Evolutionary conservation across 2,888 invertebrate species (phyloP).

Genomic region (Lycaena phlaeas): DNA sequence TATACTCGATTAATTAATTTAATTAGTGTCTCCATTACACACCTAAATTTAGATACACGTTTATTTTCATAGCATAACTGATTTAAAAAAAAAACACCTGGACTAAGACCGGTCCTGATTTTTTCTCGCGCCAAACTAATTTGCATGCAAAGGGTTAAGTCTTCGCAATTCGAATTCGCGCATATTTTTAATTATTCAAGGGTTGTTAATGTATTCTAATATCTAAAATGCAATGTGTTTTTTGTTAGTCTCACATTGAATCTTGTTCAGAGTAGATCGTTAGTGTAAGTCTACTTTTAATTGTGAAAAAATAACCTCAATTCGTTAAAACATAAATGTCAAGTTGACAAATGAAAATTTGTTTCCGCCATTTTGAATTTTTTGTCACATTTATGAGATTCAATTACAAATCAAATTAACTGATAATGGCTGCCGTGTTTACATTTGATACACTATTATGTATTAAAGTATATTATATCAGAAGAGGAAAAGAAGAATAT

Average conservation of each 20-base stretch:
- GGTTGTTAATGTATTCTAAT: constrained; percentile 59
- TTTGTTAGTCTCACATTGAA: constrained; percentile 51
- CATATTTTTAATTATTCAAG: constrained; percentile 73
- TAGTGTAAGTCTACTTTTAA: constrained; percentile 9
- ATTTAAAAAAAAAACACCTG: constrained; percentile 60
- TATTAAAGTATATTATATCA: too few species aligned
- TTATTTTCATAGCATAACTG: too few species aligned
- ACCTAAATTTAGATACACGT: too few species aligned
- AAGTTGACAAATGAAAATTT: too few species aligned
- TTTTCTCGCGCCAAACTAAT: constrained; percentile 41
- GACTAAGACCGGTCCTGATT: constrained; percentile 52
- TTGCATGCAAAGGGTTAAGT: constrained; percentile 69
- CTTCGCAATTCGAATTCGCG: constrained; percentile 63
- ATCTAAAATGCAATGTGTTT: constrained; percentile 42
- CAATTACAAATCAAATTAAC: too few species aligned
- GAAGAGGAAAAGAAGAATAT: too few species aligned
- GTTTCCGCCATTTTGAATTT: too few species aligned
- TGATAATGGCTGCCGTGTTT: too few species aligned
- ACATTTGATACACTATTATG: too few species aligned
- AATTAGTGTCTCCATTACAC: too few species aligned
- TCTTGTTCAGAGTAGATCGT: constrained; percentile 44
- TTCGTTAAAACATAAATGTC: not conserved
- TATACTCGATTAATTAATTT: too few species aligned
- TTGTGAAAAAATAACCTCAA: not conserved
- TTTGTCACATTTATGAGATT: too few species aligned